Percentiles rank a stretch among this genome's conserved stretches.
Evolutionary conservation across 2,113 vertebrate species (phyloP).

Genomic region (Nycticebus coucang): DNA sequence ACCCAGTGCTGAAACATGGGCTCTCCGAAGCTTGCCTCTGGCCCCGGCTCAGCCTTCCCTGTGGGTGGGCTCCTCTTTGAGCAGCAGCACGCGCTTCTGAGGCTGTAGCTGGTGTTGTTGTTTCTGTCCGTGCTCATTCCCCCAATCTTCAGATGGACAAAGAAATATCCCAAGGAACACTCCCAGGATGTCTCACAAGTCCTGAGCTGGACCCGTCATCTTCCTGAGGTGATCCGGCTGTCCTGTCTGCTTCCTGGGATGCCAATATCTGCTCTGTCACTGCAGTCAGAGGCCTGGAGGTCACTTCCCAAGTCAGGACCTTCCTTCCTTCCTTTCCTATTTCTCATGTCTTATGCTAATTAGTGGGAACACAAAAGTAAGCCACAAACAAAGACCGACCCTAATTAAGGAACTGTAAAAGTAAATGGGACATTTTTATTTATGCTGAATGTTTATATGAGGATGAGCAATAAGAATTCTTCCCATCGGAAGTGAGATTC

Average conservation of each 20-base stretch:
- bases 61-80: fast-evolving
- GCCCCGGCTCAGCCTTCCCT: neutral
- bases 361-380: neutral
- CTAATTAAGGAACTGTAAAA: neutral
- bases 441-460: neutral
- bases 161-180: neutral
- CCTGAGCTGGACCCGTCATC: neutral
- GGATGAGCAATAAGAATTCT: neutral
- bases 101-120: too few species aligned
- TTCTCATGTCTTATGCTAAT: neutral
- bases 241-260: neutral
- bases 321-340: neutral
- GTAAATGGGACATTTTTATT: neutral
- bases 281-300: neutral
- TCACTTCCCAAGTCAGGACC: neutral
- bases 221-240: neutral
- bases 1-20: neutral
- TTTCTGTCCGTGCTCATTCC: neutral
- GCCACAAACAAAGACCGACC: neutral
- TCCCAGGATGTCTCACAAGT: neutral
- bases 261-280: neutral
- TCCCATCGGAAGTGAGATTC: neutral
- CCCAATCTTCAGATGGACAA: neutral
- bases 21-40: neutral
- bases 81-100: fast-evolving